These are phyloP conservation scores for Xenus cinereus DNA, from an alignment of 2,113 vertebrate genomes.

Conservation along the genomic window DNA sequence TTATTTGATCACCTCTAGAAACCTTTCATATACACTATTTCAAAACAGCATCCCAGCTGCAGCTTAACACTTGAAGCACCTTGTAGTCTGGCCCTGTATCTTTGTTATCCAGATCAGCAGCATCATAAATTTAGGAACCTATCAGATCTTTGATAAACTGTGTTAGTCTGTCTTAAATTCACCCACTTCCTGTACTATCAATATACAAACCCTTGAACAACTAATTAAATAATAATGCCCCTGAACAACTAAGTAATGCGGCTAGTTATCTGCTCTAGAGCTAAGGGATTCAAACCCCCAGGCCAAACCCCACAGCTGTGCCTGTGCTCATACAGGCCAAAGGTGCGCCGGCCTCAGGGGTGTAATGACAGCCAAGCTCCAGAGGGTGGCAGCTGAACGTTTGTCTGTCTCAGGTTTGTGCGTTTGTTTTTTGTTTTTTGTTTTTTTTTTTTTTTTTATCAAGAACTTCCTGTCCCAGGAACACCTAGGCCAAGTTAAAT, in stretches of 20 bases:
- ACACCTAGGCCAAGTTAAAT: background rate
- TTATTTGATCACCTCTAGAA: background rate
- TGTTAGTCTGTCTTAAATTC: background rate
- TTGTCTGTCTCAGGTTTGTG: background rate
- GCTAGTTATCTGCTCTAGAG: too few relatives aligned
- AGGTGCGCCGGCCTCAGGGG: background rate
- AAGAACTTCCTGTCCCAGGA: background rate
- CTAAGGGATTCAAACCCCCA: background rate
- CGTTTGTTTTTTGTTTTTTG: background rate
- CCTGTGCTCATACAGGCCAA: background rate
- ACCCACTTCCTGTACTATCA: background rate
- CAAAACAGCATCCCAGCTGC: background rate
- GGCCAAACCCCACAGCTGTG: background rate
- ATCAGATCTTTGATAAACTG: background rate
- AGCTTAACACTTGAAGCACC: background rate
- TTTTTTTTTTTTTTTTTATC: background rate
- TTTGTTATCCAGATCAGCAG: background rate
- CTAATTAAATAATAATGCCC: background rate
- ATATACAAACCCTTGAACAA: background rate
- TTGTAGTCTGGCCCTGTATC: background rate
- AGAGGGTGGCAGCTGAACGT: conserved; percentile 27
- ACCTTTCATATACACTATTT: background rate
- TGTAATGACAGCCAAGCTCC: background rate
- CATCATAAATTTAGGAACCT: background rate
- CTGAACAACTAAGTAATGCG: background rate